Base-by-base conservation (phyloP, 2,113 vertebrate species). In the Poeciliopsis retropinna region DNA sequence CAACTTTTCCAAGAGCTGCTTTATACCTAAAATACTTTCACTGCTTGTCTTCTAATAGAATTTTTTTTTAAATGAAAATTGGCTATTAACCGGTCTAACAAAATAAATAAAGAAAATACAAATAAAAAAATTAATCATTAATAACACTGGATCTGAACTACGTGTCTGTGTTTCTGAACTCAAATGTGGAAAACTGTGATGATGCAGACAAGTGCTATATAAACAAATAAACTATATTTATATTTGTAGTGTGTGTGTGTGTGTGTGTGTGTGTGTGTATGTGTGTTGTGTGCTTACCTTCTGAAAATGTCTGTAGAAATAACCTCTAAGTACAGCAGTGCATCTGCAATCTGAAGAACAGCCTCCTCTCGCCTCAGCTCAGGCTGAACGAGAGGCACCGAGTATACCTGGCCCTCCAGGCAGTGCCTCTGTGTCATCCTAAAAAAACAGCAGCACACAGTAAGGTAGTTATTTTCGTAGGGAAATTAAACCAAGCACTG, bases 281-380 rank as follows among this genome's bases (percentile, higher is more conserved):
- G 25, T 3, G 8, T 54, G 67, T 54, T n/a, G 39, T 73, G 28
- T 25, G 4, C 41, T 75, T 91, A 96, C 98, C 98, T 97, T 94
- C 73, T 96, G 85, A 99, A 99, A 90, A 99, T 97, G 92, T 99
- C 98, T 0, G 90, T 91, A 0, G 98, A 98, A 74, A 99, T 96
- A 60, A 90, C 95, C 39, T 98, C 96, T 75, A 99, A 86, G 71
- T 97, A 95, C 73, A 96, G 93, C 63, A 99, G 93, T 1, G 95
- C 95, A 64, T 99, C 97, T 1, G 96, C 95, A 87, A 97, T 95
- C 88, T 99, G 98, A 79, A 97, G 95, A 73, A 99, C 93, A 31
- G 97, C 96, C 92, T 99, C 98, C 81, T 99, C 97, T 57, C 97
- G 92, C 73, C 96, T 95, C 27, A 99, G 93, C 80, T 98, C 97